Evolutionary conservation across 2,113 vertebrate species (phyloP), one percentile per base, ranked within the genome.

Genomic region (Eptesicus fuscus): DNA sequence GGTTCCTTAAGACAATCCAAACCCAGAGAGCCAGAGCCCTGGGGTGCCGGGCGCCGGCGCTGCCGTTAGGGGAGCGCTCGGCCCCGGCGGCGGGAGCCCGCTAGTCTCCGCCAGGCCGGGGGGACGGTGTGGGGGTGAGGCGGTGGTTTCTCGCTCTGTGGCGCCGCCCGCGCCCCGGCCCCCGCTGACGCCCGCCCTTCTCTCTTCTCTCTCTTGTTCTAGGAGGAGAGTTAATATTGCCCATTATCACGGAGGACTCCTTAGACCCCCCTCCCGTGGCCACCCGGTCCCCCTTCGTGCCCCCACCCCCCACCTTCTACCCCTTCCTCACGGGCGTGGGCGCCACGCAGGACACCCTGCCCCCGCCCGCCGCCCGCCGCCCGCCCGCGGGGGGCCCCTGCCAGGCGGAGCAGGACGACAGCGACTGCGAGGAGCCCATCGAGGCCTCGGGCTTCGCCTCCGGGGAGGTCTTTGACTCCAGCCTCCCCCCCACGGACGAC

Each of bases 171-270:
- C 95, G 28, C 94, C 97, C 91, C 18, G 95, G 88, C 94, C 96
- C 95, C 18, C 96, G 92, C 96, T 97, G 97, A 97, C 95, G 94
- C 95, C 84, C 78, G 13, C 3, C 40, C 78, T 94, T 97, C 20
- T 97, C 83, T 98, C 93, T 97, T 94, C 95, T 90, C 86, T 96
- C 90, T 96, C 94, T 97, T 97, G 83, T 97, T 96, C 95, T 97
- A 99, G 99, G 99, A 99, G 99, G 99, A 98, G 99, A 99, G 99
- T 99, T 99, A 99, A 99, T 99, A 96, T 99, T 99, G 98, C 99
- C 99, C 98, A 99, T 99, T 98, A 99, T 99, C 98, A 99, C 99
- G 96, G 99, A 99, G 99, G 99, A 99, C 98, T 99, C 99, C 98
- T 97, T 99, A 99, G 99, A 99, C 98, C 98, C 99, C 98, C 99